Evolutionary conservation across 2,888 invertebrate species (phyloP).

Genomic region (Dexiosoma caninum): DNA sequence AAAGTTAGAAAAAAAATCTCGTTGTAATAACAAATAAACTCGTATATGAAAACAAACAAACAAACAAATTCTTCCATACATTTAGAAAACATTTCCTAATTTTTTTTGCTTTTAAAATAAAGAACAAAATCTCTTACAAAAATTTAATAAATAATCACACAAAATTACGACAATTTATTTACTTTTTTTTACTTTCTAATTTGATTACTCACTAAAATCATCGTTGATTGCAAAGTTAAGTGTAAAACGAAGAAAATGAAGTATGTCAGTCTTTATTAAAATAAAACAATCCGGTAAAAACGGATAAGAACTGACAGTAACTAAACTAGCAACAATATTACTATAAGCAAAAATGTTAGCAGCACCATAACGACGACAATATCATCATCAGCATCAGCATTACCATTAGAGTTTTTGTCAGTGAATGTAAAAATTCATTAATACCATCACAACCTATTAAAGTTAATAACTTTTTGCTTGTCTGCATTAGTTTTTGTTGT

Average conservation of each 20-base stretch:
- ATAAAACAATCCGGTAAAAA: not conserved
- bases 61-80: no score
- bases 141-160: no score
- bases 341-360: not conserved
- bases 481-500: slow-evolving; percentile 16
- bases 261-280: slow-evolving; percentile 18
- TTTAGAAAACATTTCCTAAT: no score
- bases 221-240: not conserved
- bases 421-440: slow-evolving; percentile 18
- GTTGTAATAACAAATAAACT: no score
- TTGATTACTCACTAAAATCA: not conserved
- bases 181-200: not conserved
- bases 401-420: not conserved
- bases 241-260: not conserved
- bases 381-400: not conserved
- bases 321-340: not conserved
- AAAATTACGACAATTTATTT: not conserved
- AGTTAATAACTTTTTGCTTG: slow-evolving; percentile 60
- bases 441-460: slow-evolving; percentile 58
- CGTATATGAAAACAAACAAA: no score
- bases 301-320: not conserved
- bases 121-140: no score
- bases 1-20: no score
- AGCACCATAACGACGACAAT: not conserved
- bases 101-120: no score